Conservation (phyloP, 2,888 invertebrate species). For the Pseudeuparius sepicola region DNA sequence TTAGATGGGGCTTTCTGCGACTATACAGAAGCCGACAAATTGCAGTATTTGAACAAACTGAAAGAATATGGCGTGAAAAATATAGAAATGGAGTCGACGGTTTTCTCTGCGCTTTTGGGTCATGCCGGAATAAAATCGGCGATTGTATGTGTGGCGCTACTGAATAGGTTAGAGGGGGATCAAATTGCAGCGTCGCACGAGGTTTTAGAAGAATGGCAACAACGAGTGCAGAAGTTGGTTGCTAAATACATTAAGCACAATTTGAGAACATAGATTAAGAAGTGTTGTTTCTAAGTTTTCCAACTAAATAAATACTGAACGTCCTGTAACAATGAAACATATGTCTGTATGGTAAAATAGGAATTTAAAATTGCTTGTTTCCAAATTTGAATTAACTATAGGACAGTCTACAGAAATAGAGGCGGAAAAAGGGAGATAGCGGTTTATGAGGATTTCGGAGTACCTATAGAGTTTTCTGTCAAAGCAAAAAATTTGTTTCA, state of each 20-base stretch:
- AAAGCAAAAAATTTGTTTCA: no score
- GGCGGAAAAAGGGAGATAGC: no score
- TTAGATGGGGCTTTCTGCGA: slow-evolving; percentile 95
- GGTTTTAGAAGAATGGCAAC: slow-evolving; percentile 82
- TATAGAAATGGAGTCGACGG: slow-evolving; percentile 94
- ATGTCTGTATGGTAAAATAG: no score
- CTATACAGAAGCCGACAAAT: slow-evolving; percentile 77
- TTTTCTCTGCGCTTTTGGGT: slow-evolving; percentile 87
- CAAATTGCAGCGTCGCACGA: slow-evolving; percentile 78
- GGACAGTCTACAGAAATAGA: no score
- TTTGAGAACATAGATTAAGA: no score
- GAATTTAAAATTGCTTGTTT: no score
- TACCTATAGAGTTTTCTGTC: no score
- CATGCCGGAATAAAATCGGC: slow-evolving; percentile 90
- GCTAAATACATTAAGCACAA: slow-evolving; percentile 73
- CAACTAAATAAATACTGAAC: no score
- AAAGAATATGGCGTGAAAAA: slow-evolving; percentile 75
- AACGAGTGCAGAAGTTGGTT: slow-evolving; percentile 75
- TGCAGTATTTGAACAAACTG: slow-evolving; percentile 69
- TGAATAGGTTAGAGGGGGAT: slow-evolving; percentile 88
- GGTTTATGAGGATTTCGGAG: no score
- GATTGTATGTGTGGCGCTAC: slow-evolving; percentile 85
- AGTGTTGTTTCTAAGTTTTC: no score
- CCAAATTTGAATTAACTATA: no score
- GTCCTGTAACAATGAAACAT: no score